A percentile compares a stretch with the other conserved stretches of the same genome.
Evolutionary conservation across 2,888 invertebrate species (phyloP).

Genomic region (Toxonevra muliebris): DNA sequence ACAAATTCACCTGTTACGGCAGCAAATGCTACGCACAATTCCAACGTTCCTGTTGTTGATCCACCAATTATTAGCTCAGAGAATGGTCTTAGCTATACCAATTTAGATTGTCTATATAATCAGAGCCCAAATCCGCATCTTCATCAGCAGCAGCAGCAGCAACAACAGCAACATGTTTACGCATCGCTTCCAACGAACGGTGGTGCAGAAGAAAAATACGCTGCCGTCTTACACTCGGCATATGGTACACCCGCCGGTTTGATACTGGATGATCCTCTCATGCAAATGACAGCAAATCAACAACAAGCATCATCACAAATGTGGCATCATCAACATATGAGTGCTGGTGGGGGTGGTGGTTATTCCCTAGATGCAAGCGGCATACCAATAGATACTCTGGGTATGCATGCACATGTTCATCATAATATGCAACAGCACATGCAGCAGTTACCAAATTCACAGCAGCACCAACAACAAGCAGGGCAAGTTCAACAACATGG

Average conservation of each 20-base stretch:
- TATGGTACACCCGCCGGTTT: slow-evolving; percentile 61
- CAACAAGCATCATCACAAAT: slow-evolving; percentile 55
- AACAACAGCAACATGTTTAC: slow-evolving; percentile 45
- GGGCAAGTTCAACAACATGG: slow-evolving; percentile 47
- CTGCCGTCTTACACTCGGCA: slow-evolving; percentile 70
- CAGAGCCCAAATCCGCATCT: slow-evolving; percentile 67
- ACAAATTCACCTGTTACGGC: slow-evolving; percentile 54
- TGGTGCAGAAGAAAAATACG: slow-evolving; percentile 60
- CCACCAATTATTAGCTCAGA: slow-evolving; percentile 83
- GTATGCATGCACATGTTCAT: slow-evolving; percentile 55
- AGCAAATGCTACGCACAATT: slow-evolving; percentile 48
- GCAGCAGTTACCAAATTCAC: slow-evolving; percentile 31
- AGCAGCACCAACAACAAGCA: slow-evolving; percentile 43
- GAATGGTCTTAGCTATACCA: slow-evolving; percentile 88
- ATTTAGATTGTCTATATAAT: slow-evolving; percentile 78
- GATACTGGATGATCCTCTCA: slow-evolving; percentile 56
- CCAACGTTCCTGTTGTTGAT: slow-evolving; percentile 48
- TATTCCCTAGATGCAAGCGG: slow-evolving; percentile 46
- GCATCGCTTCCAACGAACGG: slow-evolving; percentile 42
- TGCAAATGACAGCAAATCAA: slow-evolving; percentile 54
- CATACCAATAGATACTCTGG: slow-evolving; percentile 52
- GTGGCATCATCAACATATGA: slow-evolving; percentile 58
- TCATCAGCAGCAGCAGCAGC: slow-evolving; percentile 41
- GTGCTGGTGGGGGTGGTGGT: slow-evolving; percentile 33
- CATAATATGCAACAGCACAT: slow-evolving; percentile 48